These are phyloP conservation scores for Leptobrachium ailaonicum DNA, from an alignment of 2,113 vertebrate species.

Conservation along the genomic window DNA sequence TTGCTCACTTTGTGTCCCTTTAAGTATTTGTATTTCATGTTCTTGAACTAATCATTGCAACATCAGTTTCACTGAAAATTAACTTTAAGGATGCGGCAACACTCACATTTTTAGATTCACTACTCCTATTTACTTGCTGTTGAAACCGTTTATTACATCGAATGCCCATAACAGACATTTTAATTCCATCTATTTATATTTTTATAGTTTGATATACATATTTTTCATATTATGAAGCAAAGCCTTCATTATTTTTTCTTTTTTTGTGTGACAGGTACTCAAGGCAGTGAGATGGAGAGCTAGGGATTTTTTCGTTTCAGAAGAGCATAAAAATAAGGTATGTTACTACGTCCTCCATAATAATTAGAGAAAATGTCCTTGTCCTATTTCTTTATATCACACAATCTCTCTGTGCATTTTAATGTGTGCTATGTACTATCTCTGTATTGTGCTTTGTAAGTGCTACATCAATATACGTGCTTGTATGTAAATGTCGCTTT, in stretches of 20 bases:
- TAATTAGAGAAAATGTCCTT: constrained; percentile 11
- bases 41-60: background rate
- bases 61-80: background rate
- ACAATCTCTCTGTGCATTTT: background rate
- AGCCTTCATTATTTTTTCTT: background rate
- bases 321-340: constrained; percentile 15
- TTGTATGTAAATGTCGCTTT: too few species aligned
- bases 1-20: too few species aligned
- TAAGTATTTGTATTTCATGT: background rate
- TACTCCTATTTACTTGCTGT: background rate
- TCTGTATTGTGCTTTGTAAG: too few species aligned
- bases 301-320: background rate
- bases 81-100: background rate
- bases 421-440: too few species aligned
- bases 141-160: background rate
- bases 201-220: background rate
- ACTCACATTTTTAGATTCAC: background rate
- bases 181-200: background rate
- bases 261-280: background rate
- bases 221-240: background rate
- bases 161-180: background rate
- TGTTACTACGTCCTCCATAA: background rate
- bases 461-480: too few species aligned
- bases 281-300: background rate
- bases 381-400: constrained; percentile 11